Evolutionary conservation across 1,140 invertebrate species (phyloP).

Genomic region (Melitaea cinxia): DNA sequence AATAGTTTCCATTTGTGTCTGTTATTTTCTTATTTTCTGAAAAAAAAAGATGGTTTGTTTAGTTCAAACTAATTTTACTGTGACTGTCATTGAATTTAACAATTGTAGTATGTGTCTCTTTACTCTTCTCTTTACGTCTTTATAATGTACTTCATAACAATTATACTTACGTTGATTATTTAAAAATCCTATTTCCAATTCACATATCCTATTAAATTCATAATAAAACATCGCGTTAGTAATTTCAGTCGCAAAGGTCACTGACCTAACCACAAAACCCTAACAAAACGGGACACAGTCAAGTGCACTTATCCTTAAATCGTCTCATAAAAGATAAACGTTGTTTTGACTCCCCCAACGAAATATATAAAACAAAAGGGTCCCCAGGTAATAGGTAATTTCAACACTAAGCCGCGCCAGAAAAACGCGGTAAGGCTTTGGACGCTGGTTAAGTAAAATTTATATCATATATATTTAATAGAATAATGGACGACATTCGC

Average conservation of each 20-base stretch:
- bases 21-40: too few relatives aligned
- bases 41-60: too few relatives aligned
- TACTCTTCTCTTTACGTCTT: too few relatives aligned
- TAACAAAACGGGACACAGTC: conserved; percentile 2
- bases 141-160: too few relatives aligned
- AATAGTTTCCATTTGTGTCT: too few relatives aligned
- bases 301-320: conserved; percentile 21
- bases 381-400: conserved; percentile 14
- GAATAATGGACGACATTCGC: too few relatives aligned
- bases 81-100: too few relatives aligned
- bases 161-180: too few relatives aligned
- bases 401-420: neutral
- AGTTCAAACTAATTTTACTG: too few relatives aligned
- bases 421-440: neutral
- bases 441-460: neutral
- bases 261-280: conserved; percentile 17
- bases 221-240: neutral
- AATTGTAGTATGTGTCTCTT: too few relatives aligned
- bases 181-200: too few relatives aligned
- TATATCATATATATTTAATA: neutral
- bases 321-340: conserved; percentile 38
- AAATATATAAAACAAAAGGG: conserved; percentile 34
- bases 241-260: conserved; percentile 1
- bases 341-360: conserved; percentile 23
- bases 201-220: too few relatives aligned